Base-by-base conservation (phyloP, 2,888 invertebrate genomes). In the Erpobdella octoculata region DNA sequence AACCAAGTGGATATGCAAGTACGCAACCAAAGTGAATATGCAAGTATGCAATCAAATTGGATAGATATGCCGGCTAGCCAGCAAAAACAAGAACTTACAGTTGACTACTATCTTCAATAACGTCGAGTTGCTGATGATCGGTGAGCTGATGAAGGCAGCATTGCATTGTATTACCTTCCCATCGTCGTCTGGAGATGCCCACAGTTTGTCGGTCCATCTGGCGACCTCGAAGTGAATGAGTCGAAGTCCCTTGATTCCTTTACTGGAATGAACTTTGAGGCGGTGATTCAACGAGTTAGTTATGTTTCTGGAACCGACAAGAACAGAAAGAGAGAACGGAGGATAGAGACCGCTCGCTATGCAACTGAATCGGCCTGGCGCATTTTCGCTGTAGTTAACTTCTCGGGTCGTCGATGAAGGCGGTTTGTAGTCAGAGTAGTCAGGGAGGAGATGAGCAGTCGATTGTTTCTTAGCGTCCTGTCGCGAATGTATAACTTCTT, bases 171-270 rank as follows among this genome's bases (percentile, higher is more conserved):
- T n/a, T n/a, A 35, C 8, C 38, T 66, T 36, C 21, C 66, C 66
- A 15, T 66, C 37, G 25, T 66, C 41, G 31, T 66, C 66, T 41
- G 66, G 66, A 31, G 21, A 31, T 8, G 66, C 66, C 28, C 28
- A 66, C 38, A 66, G 38, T 36, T 41, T 66, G 35, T 66, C 46
- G 36, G 38, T 66, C 66, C 66, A 66, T 41, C 66, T 66, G 66
- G 66, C 41, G 25, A 41, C 25, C 15, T 15, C 21, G 38, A 41
- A 66, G 38, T 66, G 38, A 25, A 66, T 41, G 21, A 66, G 21
- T 21, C 66, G 66, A 31, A 66, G 38, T 21, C 66, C 66, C 41
- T 41, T 37, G 46, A 37, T 66, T 33, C 66, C 66, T 28, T 53
- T 53, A 31, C 38, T 37, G 31, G 46, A 31, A 41, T 41, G 37